A percentile compares a stretch with the other conserved stretches of the same genome.
These are phyloP conservation scores for Cantharis flavilabris DNA, from an alignment of 2,888 invertebrate genomes.

Conservation along the genomic window DNA sequence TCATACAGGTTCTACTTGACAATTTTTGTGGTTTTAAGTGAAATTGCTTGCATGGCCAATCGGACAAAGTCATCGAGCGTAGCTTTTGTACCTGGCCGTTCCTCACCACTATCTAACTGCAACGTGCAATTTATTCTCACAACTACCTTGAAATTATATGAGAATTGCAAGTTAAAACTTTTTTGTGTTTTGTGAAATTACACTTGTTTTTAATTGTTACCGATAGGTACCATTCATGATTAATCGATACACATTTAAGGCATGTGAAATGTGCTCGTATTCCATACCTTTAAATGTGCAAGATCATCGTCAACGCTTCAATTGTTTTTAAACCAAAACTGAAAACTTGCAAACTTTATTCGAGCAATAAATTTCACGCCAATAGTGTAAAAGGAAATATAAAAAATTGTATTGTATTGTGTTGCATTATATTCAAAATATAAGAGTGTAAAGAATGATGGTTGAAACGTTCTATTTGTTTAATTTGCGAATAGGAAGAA, in stretches of 20 bases:
- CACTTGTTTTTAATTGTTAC: constrained; percentile 11
- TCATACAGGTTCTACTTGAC: background rate
- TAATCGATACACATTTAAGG: background rate
- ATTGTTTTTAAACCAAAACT: background rate
- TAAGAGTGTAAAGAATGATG: background rate
- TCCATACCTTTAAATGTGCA: background rate
- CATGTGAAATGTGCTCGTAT: background rate
- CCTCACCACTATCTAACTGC: constrained; percentile 35
- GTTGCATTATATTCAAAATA: background rate
- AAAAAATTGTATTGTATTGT: background rate
- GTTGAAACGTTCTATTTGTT: background rate
- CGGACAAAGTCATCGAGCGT: constrained; percentile 44
- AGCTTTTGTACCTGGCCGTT: constrained; percentile 39
- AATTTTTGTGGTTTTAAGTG: constrained; percentile 37
- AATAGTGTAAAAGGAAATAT: background rate
- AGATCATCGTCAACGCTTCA: background rate
- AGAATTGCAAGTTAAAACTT: constrained; percentile 8
- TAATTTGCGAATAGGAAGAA: background rate
- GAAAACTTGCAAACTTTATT: background rate
- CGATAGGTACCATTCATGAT: constrained; percentile 11
- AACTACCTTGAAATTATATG: constrained; percentile 21
- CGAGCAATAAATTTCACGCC: background rate
- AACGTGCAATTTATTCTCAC: constrained; percentile 37
- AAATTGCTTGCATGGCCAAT: constrained; percentile 41
- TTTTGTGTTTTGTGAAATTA: constrained; percentile 1